These are phyloP conservation scores for Plagodis dolabraria DNA, from an alignment of 2,888 invertebrate species.

Conservation along the genomic window DNA sequence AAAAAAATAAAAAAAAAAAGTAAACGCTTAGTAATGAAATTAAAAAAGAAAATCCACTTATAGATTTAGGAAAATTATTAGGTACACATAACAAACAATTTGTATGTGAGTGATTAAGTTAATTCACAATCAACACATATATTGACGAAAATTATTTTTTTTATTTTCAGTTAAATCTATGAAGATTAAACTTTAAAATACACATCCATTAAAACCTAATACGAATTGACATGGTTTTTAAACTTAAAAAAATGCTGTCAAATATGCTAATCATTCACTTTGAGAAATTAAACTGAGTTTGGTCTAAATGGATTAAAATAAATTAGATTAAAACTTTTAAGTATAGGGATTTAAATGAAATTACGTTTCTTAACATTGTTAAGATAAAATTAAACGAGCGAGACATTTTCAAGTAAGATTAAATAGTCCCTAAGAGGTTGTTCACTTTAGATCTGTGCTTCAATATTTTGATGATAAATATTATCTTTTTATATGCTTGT, in stretches of 20 bases:
- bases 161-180: too few relatives aligned
- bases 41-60: too few relatives aligned
- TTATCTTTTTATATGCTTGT: too few relatives aligned
- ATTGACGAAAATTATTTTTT: background rate
- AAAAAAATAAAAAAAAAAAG: too few relatives aligned
- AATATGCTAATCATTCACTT: constrained; percentile 18
- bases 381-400: background rate
- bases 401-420: too few relatives aligned
- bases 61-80: too few relatives aligned
- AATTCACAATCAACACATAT: background rate
- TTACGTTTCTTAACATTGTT: constrained; percentile 30
- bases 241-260: background rate
- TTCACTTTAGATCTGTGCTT: too few relatives aligned
- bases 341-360: constrained; percentile 28
- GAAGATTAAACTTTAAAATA: constrained; percentile 8
- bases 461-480: too few relatives aligned
- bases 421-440: too few relatives aligned
- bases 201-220: constrained; percentile 2
- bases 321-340: constrained; percentile 32
- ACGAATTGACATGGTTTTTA: constrained; percentile 12
- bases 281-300: constrained; percentile 30
- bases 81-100: too few relatives aligned
- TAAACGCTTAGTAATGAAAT: too few relatives aligned
- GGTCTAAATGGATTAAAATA: constrained; percentile 30
- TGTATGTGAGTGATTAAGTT: background rate